Base-by-base conservation (phyloP, 2,113 vertebrate genomes). In the Tretioscincus oriximinensis region DNA sequence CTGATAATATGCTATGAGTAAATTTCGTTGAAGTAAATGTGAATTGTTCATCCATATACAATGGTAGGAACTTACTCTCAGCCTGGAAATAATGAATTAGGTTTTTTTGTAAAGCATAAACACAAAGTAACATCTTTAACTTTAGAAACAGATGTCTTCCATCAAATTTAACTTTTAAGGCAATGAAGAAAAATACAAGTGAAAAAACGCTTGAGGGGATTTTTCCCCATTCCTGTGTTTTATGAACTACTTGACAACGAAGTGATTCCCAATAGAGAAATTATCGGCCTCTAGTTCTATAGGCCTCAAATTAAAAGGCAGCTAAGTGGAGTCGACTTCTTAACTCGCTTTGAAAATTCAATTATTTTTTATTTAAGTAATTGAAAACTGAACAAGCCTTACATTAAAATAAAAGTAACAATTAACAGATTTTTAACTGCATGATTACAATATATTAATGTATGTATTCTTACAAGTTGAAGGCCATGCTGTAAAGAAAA, bases 221-320 rank as follows among this genome's bases (percentile, higher is more conserved):
- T 83, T 81, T 41, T 79, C 92, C 88, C 89, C 83, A 84, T 81
- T 93, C 74, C 75, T 16, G 85, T 89, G 88, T 86, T 93, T 93
- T 91, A 91, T 89, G 89, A 91, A 92, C 88, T 91, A 87, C 90
- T 81, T 80, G 85, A 85, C 91, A 92, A 91, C 65, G 89, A 88
- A 92, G 86, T 76, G 90, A 91, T 91, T 91, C 89, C 90, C 90
- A 22, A 47, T 35, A 61, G 91, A 80, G 87, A 92, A 81, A 93
- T 92, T 92, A 89, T 84, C 89, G 86, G 82, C 91, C 85, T 90
- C 77, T 78, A 88, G 70, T 90, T 92, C 88, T 86, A 74, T 76
- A 87, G 86, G 88, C 86, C 84, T 91, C 88, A 88, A 91, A 91
- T 92, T 91, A 91, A 90, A 91, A 92, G 85, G 41, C 76, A 91